Base-by-base conservation (phyloP, 2,797 vertebrate species). In the Lithobates sylvaticus region DNA sequence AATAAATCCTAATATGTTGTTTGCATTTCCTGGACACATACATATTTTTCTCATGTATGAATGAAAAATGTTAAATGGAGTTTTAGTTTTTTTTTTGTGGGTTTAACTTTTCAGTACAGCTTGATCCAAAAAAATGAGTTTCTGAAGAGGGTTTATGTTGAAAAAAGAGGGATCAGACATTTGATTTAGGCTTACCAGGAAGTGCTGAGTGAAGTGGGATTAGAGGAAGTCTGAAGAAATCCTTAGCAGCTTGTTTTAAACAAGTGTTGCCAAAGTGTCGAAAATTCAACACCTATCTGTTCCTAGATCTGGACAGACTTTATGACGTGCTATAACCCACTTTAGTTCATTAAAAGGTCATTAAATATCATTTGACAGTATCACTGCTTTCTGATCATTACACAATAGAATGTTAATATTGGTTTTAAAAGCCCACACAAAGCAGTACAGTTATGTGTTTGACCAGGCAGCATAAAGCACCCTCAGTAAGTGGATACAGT, bases 211-310 rank as follows among this genome's bases (percentile, higher is more conserved):
- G 84, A 85, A 73, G 76, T 78, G 36, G 76, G 84, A 77, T 85
- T 85, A 85, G 42, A 84, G 65, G 23, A 84, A 78, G 67, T 78
- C 54, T 84, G 64, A 76, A 70, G 76, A 84, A 84, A 84, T 78
- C 83, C 75, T 72, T 78, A 80, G 61, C 77, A 85, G 77, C 77
- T 80, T 80, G 70, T 85, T 80, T 85, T 80, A 74, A 69, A 36
- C 65, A 80, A 80, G 77, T 80, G 84, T 85, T 85, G 84, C 84
- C 84, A 85, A 80, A 85, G 77, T 85, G 84, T 85, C 70, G 71
- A 85, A 80, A 85, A 80, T 77, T 80, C 76, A 74, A 75, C 84
- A 85, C 77, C 67, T 85, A 85, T 85, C 84, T 85, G 58, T 85
- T 70, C 71, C 42, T 74, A 80, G 77, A 85, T 85, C 84, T 80